These are phyloP conservation scores for Palythoa grandis DNA, from an alignment of 92 coral and sea anemone genomes.

Conservation along the genomic window DNA sequence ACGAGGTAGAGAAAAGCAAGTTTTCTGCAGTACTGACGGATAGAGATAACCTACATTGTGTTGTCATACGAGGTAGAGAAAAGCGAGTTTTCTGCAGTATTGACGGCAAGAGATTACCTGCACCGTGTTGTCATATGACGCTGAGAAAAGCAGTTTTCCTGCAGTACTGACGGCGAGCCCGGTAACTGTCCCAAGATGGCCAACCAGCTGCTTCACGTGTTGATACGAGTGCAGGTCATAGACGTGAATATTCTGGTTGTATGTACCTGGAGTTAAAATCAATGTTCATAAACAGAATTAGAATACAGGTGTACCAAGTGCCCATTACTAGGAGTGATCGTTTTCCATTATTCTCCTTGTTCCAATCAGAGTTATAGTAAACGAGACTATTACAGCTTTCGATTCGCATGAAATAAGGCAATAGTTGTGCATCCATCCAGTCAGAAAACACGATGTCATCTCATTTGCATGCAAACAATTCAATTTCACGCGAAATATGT, in stretches of 20 bases:
- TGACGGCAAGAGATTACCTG: constrained; percentile 66
- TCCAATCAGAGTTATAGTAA: no score
- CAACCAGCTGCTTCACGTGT: constrained; percentile 87
- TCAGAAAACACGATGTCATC: no score
- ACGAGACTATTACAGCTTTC: no score
- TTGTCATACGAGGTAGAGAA: no score
- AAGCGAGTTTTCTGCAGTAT: no score
- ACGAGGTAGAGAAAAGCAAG: no score
- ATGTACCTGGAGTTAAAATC: constrained; percentile 74
- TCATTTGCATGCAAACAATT: no score
- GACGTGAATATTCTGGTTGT: constrained; percentile 96
- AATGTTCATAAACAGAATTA: background rate
- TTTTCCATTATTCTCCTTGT: background rate
- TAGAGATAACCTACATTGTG: no score
- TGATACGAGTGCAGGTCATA: constrained; percentile 90
- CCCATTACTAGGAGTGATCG: background rate
- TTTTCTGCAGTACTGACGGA: no score
- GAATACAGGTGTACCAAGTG: background rate
- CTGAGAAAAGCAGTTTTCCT: constrained; percentile 91
- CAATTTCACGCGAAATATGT: no score
- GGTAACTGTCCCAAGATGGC: constrained; percentile 97
- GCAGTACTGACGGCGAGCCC: constrained; percentile 81
- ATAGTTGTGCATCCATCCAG: no score
- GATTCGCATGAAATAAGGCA: no score
- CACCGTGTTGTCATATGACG: constrained; percentile 95